Evolutionary conservation across 1,140 invertebrate genomes (phyloP), one percentile per base, ranked within the genome.

Genomic region (Aphidius gifuensis): DNA sequence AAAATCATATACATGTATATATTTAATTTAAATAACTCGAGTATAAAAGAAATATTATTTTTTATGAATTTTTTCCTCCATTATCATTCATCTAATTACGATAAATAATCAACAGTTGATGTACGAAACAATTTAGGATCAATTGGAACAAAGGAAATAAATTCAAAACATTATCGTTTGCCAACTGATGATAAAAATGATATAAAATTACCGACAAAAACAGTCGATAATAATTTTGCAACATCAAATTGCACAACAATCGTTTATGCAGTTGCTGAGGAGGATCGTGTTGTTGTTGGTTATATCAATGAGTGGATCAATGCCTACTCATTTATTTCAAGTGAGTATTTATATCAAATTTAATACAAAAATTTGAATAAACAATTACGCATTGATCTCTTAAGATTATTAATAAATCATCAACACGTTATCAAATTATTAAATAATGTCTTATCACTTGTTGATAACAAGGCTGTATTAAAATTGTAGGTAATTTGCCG

Each of bases 271-370:
- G 71, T 77, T 57, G 69, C 80, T 44, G 75, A 80, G 44, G 75
- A 81, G 66, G 77, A 82, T 65, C 77, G 77, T 57, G 71, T 77
- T 54, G 77, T 85, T 64, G 80, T 86, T 67, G 86, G 85, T 61
- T 86, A 87, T 72, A 74, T 88, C 62, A 85, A 84, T 47, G 85
- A 88, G 64, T 88, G 87, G 86, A 86, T 88, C 74, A 82, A 80
- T 70, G 84, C 85, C 40, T 85, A 82, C 71, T 74, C 78, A 59
- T 87, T 85, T 71, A 77, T 87, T 61, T 76, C 81, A 74, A 80
- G 86, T 87, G 81, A 84, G 83, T 83, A 74, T 32, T 47, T 58
- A 42, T 42, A 42, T 43, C 9, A 45, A 42, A 48, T 32, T 32
- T 32, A 32, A 32, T 32, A 32, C 2, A 32, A 32, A 60, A 49